A percentile compares a stretch with the other conserved stretches of the same genome.
These are phyloP conservation scores for Tolypeutes matacus DNA, from an alignment of 2,797 vertebrate genomes.

Conservation along the genomic window DNA sequence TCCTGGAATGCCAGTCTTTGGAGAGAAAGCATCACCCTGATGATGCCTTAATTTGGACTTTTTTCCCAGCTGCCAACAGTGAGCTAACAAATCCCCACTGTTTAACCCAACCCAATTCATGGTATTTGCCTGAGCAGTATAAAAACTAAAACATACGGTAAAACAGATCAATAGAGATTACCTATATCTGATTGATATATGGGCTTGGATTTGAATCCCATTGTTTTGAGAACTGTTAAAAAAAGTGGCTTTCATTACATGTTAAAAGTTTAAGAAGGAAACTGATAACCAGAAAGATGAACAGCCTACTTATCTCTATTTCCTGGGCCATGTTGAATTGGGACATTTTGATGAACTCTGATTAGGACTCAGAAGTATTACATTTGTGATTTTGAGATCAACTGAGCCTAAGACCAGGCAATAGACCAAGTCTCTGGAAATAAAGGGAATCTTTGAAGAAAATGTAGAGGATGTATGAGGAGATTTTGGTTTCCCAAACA, in stretches of 20 bases:
- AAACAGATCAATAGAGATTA: neutral
- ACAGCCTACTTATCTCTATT: neutral
- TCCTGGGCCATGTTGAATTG: neutral
- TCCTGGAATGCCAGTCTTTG: no score
- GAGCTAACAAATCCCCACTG: no score
- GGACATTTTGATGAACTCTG: neutral
- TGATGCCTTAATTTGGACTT: no score
- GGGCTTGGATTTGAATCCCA: neutral
- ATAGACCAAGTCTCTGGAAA: neutral
- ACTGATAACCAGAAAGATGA: neutral
- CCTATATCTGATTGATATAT: neutral
- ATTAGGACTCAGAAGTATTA: neutral
- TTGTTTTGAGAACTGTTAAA: neutral
- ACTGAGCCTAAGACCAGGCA: neutral
- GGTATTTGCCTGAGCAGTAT: no score
- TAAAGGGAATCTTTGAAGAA: neutral
- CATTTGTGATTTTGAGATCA: neutral
- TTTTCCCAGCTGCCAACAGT: no score
- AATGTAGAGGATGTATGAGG: no score
- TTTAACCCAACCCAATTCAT: no score
- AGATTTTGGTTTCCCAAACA: neutral
- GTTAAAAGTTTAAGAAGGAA: neutral
- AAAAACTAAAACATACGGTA: no score
- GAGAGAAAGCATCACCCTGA: no score
- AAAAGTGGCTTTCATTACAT: neutral